Evolutionary conservation across 2,888 invertebrate species (phyloP).

Genomic region (Oxytorus armatus): DNA sequence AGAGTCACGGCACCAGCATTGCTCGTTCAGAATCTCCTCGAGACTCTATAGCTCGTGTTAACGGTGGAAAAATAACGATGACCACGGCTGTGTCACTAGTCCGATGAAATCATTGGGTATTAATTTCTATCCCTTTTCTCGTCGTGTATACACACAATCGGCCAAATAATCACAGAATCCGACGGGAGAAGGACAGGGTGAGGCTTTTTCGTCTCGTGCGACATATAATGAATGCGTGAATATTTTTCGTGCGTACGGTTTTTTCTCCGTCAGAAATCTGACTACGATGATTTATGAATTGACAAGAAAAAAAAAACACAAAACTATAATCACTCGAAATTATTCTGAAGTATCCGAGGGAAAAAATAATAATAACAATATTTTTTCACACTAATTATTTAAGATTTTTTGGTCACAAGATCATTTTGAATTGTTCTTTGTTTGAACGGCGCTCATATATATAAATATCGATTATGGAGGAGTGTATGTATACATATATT

Average conservation of each 20-base stretch:
- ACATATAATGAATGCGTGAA: conserved; percentile 61
- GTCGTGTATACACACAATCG: conserved; percentile 24
- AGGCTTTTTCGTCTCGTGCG: conserved; percentile 17
- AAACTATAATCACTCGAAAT: conserved; percentile 17
- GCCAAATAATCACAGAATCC: conserved; percentile 15
- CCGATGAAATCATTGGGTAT: conserved; percentile 36
- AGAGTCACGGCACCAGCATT: conserved; percentile 80
- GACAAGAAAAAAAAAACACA: neutral
- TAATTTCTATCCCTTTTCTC: conserved; percentile 25
- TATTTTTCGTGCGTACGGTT: conserved; percentile 68
- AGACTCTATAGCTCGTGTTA: conserved; percentile 79
- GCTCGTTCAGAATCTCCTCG: conserved; percentile 81
- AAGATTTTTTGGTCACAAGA: conserved; percentile 1
- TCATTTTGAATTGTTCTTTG: too few species aligned
- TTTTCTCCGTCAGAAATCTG: conserved; percentile 41
- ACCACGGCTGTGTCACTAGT: conserved; percentile 35
- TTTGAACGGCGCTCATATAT: neutral
- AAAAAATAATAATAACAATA: neutral
- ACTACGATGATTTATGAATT: neutral
- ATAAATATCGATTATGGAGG: neutral
- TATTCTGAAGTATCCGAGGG: neutral
- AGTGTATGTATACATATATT: neutral
- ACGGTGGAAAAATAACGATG: conserved; percentile 27
- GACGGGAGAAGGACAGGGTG: conserved; percentile 22
- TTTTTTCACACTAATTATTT: neutral